Evolutionary conservation across 2,888 invertebrate species (phyloP), one percentile per base, ranked within the genome.

Genomic region (Ectobius pallidus): DNA sequence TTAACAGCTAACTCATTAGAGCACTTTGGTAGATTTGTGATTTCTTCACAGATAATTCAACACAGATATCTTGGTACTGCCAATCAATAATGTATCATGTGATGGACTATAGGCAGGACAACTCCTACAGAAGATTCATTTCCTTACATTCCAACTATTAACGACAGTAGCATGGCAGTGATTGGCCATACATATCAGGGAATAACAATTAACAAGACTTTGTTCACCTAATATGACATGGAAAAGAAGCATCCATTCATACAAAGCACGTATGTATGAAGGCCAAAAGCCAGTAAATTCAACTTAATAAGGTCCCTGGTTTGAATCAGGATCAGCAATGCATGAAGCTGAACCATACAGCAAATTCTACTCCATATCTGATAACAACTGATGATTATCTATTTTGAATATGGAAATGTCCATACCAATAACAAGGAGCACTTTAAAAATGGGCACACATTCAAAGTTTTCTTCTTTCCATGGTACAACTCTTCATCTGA

Each of bases 131-230:
- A 58, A 30, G 30, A 27, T n/a, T 6, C 46, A n/a, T n/a, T 46
- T 46, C 11, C 46, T 46, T 46, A 0, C 44, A 49, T 30, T 14
- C 46, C 34, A 34, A 34, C 6, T 11, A 16, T 30, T 32, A 58
- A 65, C 46, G 30, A 65, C 44, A 44, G 25, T 65, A 65, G 65
- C 65, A 62, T 71, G 71, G 71, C 71, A 71, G 71, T 71, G 71
- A 71, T 61, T 63, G 71, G 71, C 25, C 61, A 65, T 65, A 22
- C 65, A 62, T 30, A 65, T 22, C 27, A 16, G 46, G 39, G 27
- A 3, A 65, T 65, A 65, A 65, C 44, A 27, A 65, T 65, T 46
- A 65, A 65, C 65, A 65, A 65, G 65, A 63, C 16, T 22, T n/a
- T n/a, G n/a, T 22, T 63, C 63, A 63, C 39, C 63, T 63, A 63